These are phyloP conservation scores for Tetrao urogallus DNA, from an alignment of 2,113 vertebrate species.

Conservation along the genomic window DNA sequence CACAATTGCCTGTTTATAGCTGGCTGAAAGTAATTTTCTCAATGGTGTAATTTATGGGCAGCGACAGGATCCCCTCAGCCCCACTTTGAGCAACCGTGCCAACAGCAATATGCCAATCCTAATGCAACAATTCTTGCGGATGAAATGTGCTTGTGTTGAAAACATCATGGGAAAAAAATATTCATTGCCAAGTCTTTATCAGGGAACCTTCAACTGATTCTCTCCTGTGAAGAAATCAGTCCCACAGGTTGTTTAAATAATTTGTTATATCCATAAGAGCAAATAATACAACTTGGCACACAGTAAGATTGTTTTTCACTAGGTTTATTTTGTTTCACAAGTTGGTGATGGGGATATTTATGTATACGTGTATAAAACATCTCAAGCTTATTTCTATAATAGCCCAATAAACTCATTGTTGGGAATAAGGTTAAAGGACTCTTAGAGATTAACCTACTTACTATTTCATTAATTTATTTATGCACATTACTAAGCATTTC, in stretches of 20 bases:
- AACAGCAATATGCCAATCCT: not conserved
- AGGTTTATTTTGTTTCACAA: not conserved
- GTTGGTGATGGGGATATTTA: not conserved
- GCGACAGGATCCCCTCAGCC: not conserved
- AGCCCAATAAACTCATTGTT: not conserved
- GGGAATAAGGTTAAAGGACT: not conserved
- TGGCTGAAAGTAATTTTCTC: slow-evolving; percentile 41
- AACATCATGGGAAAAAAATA: not conserved
- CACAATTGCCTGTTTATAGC: slow-evolving; percentile 1
- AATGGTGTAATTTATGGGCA: slow-evolving; percentile 10
- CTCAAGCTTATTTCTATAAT: not conserved
- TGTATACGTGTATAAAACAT: not conserved
- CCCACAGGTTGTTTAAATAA: not conserved
- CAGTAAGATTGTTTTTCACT: not conserved
- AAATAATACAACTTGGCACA: not conserved
- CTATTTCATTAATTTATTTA: not conserved
- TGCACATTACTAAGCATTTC: not conserved
- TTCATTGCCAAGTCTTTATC: not conserved
- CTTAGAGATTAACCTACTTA: not conserved
- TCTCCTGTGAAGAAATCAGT: not conserved
- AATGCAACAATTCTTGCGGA: not conserved
- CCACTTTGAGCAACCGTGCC: not conserved
- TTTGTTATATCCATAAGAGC: not conserved
- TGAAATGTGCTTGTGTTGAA: not conserved
- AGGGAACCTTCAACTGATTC: not conserved